phyloP scores from a whole-genome alignment of 2,113 vertebrate genomes.

The Butorides virescens region DNA sequence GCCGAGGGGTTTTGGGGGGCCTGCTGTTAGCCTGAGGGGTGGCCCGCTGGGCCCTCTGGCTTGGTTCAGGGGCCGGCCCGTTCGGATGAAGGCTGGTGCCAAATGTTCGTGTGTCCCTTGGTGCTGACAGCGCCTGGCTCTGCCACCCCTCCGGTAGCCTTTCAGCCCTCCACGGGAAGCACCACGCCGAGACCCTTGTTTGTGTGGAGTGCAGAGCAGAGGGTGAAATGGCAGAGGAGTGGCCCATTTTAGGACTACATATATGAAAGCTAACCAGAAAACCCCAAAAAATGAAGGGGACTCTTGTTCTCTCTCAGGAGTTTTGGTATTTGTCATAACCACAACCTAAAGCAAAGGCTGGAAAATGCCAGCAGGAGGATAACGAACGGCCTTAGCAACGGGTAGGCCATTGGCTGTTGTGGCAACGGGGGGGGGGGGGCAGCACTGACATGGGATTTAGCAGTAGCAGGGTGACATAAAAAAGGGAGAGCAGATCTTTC shows the following conservation, averaged over 20 bases:
- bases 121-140: too few species aligned
- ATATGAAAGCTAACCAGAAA: not conserved
- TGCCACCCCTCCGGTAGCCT: not conserved
- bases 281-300: rapidly evolving
- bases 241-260: not conserved
- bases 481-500: not conserved
- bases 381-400: not conserved
- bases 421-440: not conserved
- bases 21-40: too few species aligned
- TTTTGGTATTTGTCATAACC: not conserved
- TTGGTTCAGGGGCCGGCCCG: not conserved
- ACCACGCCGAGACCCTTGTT: rapidly evolving
- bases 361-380: not conserved
- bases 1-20: rapidly evolving
- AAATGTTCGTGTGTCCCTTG: rapidly evolving
- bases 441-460: not conserved
- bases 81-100: not conserved
- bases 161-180: not conserved
- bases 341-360: not conserved
- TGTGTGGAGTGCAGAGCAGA: not conserved
- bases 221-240: not conserved
- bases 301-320: not conserved
- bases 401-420: rapidly evolving
- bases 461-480: not conserved
- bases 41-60: not conserved